These are phyloP conservation scores for Melieria picta DNA, from an alignment of 2,888 invertebrate genomes.

Conservation along the genomic window DNA sequence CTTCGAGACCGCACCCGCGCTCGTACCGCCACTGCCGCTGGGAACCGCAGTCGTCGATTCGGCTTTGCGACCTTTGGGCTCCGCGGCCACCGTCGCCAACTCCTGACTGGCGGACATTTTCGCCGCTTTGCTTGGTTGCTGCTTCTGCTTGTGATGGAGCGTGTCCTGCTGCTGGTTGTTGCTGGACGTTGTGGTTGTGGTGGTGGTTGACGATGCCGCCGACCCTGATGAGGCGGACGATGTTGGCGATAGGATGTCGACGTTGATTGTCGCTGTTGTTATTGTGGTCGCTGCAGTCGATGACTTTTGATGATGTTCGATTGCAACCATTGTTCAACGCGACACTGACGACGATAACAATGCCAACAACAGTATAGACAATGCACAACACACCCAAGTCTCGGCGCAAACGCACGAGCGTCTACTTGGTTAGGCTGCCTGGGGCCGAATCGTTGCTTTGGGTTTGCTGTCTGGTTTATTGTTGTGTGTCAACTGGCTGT, in stretches of 20 bases:
- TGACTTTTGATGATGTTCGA: slow-evolving; percentile 55
- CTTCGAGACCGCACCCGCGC: slow-evolving; percentile 43
- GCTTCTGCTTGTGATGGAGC: background rate
- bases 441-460: too few species aligned
- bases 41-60: slow-evolving; percentile 30
- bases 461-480: too few species aligned
- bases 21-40: background rate
- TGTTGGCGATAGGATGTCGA: slow-evolving; percentile 45
- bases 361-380: background rate
- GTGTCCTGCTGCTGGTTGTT: slow-evolving; percentile 4
- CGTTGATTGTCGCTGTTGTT: slow-evolving; percentile 34
- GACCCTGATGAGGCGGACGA: slow-evolving; percentile 42
- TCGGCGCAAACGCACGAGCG: too few species aligned
- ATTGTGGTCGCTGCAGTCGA: slow-evolving; percentile 42
- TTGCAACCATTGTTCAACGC: slow-evolving; percentile 58
- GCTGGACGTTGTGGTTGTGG: slow-evolving; percentile 35
- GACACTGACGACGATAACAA: slow-evolving; percentile 21
- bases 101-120: slow-evolving; percentile 13
- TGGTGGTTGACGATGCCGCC: slow-evolving; percentile 45
- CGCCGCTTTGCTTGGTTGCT: slow-evolving; percentile 6
- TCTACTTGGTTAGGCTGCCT: too few species aligned
- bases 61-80: slow-evolving; percentile 21
- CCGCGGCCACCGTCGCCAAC: slow-evolving; percentile 38
- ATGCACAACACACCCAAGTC: background rate
- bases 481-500: too few species aligned